These are phyloP conservation scores for Aelia acuminata DNA, from an alignment of 2,888 invertebrate genomes.

Conservation along the genomic window DNA sequence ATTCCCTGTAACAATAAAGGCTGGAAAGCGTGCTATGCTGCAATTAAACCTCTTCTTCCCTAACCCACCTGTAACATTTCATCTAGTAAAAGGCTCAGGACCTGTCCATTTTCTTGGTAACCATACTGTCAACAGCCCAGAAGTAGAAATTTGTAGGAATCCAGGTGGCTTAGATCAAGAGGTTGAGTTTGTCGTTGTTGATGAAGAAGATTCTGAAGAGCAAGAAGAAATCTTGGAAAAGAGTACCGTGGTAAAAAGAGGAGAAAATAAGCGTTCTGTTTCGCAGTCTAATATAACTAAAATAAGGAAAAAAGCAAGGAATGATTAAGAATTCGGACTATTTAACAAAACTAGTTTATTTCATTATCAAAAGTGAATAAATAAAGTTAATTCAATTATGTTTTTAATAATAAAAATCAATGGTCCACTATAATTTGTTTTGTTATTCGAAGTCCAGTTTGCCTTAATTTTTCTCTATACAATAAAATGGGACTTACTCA, in stretches of 20 bases:
- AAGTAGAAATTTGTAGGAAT: background rate
- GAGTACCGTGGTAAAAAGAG: too few relatives aligned
- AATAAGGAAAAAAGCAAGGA: constrained; percentile 31
- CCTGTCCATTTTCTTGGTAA: constrained; percentile 90
- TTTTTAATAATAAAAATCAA: background rate
- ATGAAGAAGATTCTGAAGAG: constrained; percentile 36
- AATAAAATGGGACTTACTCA: too few relatives aligned
- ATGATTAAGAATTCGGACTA: background rate
- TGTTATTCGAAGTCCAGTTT: too few relatives aligned
- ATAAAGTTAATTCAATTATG: background rate
- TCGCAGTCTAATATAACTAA: constrained; percentile 18
- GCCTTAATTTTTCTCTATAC: too few relatives aligned
- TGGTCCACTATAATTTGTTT: background rate
- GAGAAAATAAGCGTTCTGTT: constrained; percentile 10
- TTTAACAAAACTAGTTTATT: background rate
- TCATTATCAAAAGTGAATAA: background rate
- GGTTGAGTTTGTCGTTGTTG: constrained; percentile 10
- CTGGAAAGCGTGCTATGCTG: constrained; percentile 80
- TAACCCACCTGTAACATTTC: constrained; percentile 88
- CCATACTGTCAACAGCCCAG: constrained; percentile 74
- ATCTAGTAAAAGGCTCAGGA: constrained; percentile 80
- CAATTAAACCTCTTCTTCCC: constrained; percentile 79
- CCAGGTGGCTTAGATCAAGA: background rate
- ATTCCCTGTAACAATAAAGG: constrained; percentile 86
- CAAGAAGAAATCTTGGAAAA: constrained; percentile 34